Evolutionary conservation across 2,888 invertebrate genomes (phyloP).

Genomic region (Salticus scenicus): DNA sequence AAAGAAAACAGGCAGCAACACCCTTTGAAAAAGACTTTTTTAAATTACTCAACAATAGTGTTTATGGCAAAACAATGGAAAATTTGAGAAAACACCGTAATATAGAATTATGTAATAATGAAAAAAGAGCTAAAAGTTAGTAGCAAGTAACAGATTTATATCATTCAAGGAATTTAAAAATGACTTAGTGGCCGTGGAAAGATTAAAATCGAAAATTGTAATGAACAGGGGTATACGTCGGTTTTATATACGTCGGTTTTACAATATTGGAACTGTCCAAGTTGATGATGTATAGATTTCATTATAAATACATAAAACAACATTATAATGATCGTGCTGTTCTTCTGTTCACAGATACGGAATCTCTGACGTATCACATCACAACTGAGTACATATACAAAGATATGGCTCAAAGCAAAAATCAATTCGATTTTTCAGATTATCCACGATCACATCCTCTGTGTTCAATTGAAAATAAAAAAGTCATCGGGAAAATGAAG

Average conservation of each 20-base stretch:
- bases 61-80: too few relatives aligned
- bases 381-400: neutral
- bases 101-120: conserved; percentile 75
- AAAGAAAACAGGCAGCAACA: too few relatives aligned
- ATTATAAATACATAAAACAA: conserved; percentile 69
- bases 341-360: conserved; percentile 74
- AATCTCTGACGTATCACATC: conserved; percentile 50
- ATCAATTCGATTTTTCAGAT: conserved; percentile 12
- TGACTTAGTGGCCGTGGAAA: conserved; percentile 2
- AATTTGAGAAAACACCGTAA: too few relatives aligned
- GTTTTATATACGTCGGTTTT: conserved; percentile 72
- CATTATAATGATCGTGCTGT: conserved; percentile 69
- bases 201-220: neutral
- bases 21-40: too few relatives aligned
- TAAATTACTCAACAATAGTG: too few relatives aligned
- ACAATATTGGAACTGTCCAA: conserved; percentile 72
- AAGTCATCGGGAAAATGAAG: too few relatives aligned
- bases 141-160: conserved; percentile 63
- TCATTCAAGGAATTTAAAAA: conserved; percentile 32
- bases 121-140: conserved; percentile 38
- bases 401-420: neutral
- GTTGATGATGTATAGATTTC: conserved; percentile 71
- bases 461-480: neutral
- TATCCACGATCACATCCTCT: neutral
- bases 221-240: too few relatives aligned